A percentile compares a stretch with the other conserved stretches of the same genome.
Evolutionary conservation across 2,888 invertebrate species (phyloP).

Genomic region (Drosophila fulvimacula): DNA sequence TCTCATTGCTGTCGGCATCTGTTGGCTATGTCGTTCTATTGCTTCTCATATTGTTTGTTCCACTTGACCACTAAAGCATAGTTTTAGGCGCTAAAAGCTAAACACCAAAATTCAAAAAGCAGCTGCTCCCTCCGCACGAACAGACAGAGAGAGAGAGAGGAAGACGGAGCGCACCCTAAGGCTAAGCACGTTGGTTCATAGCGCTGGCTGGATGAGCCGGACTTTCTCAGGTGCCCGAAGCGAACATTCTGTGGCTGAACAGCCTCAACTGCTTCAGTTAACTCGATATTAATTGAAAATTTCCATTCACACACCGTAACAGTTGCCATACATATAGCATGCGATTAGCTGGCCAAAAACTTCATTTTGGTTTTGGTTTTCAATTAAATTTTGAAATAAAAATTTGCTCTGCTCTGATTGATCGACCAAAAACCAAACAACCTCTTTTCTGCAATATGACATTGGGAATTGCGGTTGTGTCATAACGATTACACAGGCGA

Average conservation of each 20-base stretch:
- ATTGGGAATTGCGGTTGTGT: conserved; percentile 63
- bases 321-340: conserved; percentile 18
- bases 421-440: conserved; percentile 43
- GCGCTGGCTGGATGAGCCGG: conserved; percentile 43
- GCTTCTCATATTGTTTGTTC: conserved; percentile 65
- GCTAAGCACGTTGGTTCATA: conserved; percentile 59
- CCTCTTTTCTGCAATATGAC: conserved; percentile 30
- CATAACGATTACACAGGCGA: conserved; percentile 51
- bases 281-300: conserved; percentile 66
- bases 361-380: conserved; percentile 6
- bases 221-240: conserved; percentile 47
- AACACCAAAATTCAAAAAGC: conserved; percentile 78
- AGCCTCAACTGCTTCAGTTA: conserved; percentile 49
- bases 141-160: background rate
- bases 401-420: conserved; percentile 51
- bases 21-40: conserved; percentile 39
- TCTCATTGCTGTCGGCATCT: conserved; percentile 45
- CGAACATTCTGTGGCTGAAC: conserved; percentile 36
- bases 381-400: conserved; percentile 36
- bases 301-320: conserved; percentile 20
- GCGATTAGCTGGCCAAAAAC: conserved; percentile 37
- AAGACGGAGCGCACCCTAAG: conserved; percentile 1
- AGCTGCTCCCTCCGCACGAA: conserved; percentile 61
- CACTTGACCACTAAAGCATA: conserved; percentile 80
- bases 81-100: conserved; percentile 81